phyloP scores from a whole-genome alignment of 2,888 invertebrate species.

The Andrena marginata region DNA sequence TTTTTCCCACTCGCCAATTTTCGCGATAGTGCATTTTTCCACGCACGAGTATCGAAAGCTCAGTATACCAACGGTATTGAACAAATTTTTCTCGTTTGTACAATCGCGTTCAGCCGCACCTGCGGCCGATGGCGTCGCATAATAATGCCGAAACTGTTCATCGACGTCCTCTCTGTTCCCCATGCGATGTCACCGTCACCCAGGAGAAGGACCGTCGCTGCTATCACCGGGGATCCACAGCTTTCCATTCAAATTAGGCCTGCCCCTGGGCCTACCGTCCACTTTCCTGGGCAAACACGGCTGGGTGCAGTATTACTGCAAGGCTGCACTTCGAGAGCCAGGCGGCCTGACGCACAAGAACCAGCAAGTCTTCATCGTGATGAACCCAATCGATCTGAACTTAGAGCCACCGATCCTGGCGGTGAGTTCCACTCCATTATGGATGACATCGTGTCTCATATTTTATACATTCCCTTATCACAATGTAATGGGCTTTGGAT shows the following conservation, averaged over 20 bases:
- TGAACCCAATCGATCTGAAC: constrained; percentile 97
- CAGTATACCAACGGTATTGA: constrained; percentile 9
- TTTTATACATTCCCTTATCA: neutral
- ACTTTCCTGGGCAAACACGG: constrained; percentile 97
- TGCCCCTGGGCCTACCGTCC: constrained; percentile 95
- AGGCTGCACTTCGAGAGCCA: constrained; percentile 94
- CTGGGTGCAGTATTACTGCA: constrained; percentile 98
- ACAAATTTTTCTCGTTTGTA: constrained; percentile 31
- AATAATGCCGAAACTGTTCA: constrained; percentile 56
- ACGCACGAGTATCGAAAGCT: constrained; percentile 7
- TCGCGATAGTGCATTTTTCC: neutral
- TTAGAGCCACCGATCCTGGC: constrained; percentile 94
- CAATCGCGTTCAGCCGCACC: constrained; percentile 35
- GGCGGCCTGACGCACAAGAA: constrained; percentile 96
- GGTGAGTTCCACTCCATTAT: constrained; percentile 87
- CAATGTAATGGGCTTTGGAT: neutral
- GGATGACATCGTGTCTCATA: constrained; percentile 3
- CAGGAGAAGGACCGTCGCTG: constrained; percentile 93
- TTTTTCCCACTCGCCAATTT: neutral
- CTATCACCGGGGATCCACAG: constrained; percentile 97
- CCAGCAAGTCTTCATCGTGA: constrained; percentile 98
- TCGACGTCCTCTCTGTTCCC: constrained; percentile 36
- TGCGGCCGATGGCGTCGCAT: constrained; percentile 40
- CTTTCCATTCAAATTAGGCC: constrained; percentile 96
- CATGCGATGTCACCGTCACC: constrained; percentile 39